Conservation (phyloP, 2,888 invertebrate genomes). For the Epinotia demarniana region DNA sequence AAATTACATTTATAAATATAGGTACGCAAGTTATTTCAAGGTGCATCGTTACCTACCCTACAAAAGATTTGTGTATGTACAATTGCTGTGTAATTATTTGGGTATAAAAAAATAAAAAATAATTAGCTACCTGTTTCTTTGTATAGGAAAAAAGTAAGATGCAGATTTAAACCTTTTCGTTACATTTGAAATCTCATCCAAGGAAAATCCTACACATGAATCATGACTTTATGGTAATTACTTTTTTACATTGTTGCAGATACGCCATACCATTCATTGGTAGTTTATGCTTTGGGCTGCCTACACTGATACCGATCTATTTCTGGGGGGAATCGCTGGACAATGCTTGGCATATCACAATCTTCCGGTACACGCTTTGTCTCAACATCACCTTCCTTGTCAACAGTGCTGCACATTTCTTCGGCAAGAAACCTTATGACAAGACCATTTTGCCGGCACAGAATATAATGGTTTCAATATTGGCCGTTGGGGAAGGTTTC, state of each 20-base stretch:
- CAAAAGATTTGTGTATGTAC: too few species aligned
- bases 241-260: constrained; percentile 58
- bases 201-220: not conserved
- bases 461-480: constrained; percentile 53
- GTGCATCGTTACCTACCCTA: too few species aligned
- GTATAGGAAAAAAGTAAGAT: not conserved
- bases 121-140: too few species aligned
- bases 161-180: not conserved
- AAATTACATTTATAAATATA: too few species aligned
- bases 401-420: constrained; percentile 86
- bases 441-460: constrained; percentile 59
- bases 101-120: too few species aligned
- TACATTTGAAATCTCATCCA: not conserved
- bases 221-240: not conserved
- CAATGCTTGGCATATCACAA: constrained; percentile 66
- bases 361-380: constrained; percentile 82
- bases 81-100: too few species aligned
- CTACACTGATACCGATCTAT: constrained; percentile 83
- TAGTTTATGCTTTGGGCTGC: constrained; percentile 78
- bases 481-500: constrained; percentile 63
- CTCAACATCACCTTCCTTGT: constrained; percentile 88
- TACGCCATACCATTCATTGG: constrained; percentile 86
- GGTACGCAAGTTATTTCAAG: too few species aligned
- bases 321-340: constrained; percentile 83
- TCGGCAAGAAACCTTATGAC: constrained; percentile 78